Conservation (phyloP, 2,888 invertebrate genomes). For the Andrena chrysosceles region DNA sequence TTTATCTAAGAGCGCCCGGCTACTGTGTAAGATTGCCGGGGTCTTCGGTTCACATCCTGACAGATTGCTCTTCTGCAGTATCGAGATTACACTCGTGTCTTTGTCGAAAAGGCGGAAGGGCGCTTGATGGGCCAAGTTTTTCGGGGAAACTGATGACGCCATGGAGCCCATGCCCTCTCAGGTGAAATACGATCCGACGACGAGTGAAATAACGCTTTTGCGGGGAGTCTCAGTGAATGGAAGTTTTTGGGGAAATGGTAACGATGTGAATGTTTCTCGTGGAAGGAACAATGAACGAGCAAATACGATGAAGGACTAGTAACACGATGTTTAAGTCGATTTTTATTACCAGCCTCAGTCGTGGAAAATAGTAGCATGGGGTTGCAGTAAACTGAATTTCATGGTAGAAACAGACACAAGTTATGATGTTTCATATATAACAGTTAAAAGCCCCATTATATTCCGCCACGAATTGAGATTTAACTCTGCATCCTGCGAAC, state of each 20-base stretch:
- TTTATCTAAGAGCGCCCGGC: constrained; percentile 19
- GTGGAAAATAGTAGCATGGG: not conserved
- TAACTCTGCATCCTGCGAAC: constrained; percentile 6
- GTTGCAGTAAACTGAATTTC: not conserved
- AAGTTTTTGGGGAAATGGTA: not conserved
- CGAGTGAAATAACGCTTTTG: not conserved
- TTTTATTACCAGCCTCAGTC: not conserved
- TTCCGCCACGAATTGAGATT: not conserved
- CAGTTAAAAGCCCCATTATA: not conserved
- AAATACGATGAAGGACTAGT: not conserved
- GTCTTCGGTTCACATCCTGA: constrained; percentile 34
- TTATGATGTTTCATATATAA: not conserved
- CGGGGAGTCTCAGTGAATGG: too few species aligned
- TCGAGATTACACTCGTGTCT: constrained; percentile 30
- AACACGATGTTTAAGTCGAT: too few species aligned
- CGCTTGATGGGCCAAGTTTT: constrained; percentile 9
- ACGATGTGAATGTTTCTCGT: not conserved
- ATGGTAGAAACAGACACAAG: not conserved
- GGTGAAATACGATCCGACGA: constrained; percentile 10
- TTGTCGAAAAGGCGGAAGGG: not conserved
- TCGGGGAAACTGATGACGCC: not conserved
- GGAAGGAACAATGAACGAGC: too few species aligned
- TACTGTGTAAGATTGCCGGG: constrained; percentile 32
- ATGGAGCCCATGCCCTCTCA: not conserved
- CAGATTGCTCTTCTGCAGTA: constrained; percentile 43